Evolutionary conservation across 2,113 vertebrate species (phyloP).

Genomic region (Eidolon helvum): DNA sequence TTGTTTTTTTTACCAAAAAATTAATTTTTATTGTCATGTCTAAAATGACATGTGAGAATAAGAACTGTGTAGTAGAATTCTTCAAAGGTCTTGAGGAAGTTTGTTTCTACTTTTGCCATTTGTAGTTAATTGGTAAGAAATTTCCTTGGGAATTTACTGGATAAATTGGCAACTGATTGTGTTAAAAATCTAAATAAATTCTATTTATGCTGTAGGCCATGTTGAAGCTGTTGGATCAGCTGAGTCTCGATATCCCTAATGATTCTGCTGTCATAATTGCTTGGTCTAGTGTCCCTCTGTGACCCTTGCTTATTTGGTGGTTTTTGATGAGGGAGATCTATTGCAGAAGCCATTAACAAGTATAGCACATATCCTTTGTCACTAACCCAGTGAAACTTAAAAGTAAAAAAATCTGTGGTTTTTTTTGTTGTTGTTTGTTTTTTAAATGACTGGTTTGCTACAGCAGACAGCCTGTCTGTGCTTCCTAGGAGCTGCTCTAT

Average conservation of each 20-base stretch:
- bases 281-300: not conserved
- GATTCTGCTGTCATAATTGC: not conserved
- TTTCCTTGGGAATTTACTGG: slow-evolving; percentile 23
- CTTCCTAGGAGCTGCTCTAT: slow-evolving; percentile 32
- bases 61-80: not conserved
- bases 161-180: not conserved
- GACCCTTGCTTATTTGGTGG: not conserved
- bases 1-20: not conserved
- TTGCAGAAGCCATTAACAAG: not conserved
- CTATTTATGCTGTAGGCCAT: not conserved
- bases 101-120: slow-evolving; percentile 15
- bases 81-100: not conserved
- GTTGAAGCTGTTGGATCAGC: not conserved
- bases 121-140: not conserved
- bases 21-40: not conserved
- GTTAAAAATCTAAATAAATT: not conserved
- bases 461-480: not conserved
- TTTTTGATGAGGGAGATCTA: not conserved
- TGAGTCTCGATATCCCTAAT: not conserved
- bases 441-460: not conserved
- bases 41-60: not conserved
- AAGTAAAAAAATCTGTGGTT: not conserved
- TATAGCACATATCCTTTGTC: not conserved
- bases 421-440: not conserved
- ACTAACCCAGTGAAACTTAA: not conserved